Conservation (phyloP, 2,113 vertebrate genomes). For the Galemys pyrenaicus region DNA sequence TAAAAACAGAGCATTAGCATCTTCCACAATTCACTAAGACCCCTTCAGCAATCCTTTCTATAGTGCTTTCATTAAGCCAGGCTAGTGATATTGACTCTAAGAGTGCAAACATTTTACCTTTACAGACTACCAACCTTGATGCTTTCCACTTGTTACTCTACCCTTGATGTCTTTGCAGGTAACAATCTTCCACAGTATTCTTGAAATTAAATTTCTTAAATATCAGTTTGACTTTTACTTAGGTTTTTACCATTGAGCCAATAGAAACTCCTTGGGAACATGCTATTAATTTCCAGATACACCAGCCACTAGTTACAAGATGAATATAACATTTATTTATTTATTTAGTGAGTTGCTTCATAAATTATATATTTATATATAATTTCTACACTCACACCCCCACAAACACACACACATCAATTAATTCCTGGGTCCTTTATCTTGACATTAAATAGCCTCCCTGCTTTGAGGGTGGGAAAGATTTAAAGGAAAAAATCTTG, state of each 20-base stretch:
- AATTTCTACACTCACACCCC: too few relatives aligned
- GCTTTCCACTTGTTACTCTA: not conserved
- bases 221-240: conserved; percentile 14
- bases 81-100: not conserved
- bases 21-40: not conserved
- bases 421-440: not conserved
- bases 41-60: not conserved
- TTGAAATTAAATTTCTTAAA: conserved; percentile 31
- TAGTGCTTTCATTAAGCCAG: not conserved
- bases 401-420: too few relatives aligned
- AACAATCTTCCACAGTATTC: not conserved
- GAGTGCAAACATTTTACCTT: not conserved
- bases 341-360: conserved; percentile 46
- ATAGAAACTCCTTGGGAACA: not conserved
- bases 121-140: not conserved
- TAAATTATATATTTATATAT: not conserved
- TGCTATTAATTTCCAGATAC: conserved; percentile 4
- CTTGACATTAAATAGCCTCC: not conserved
- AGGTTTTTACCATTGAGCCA: not conserved
- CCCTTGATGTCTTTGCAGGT: not conserved
- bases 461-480: not conserved
- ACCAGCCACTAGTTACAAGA: conserved; percentile 9
- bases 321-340: not conserved
- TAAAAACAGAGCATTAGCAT: not conserved
- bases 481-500: not conserved